phyloP scores from a whole-genome alignment of 1,140 invertebrate species.

The Meloidogyne floridensis region DNA sequence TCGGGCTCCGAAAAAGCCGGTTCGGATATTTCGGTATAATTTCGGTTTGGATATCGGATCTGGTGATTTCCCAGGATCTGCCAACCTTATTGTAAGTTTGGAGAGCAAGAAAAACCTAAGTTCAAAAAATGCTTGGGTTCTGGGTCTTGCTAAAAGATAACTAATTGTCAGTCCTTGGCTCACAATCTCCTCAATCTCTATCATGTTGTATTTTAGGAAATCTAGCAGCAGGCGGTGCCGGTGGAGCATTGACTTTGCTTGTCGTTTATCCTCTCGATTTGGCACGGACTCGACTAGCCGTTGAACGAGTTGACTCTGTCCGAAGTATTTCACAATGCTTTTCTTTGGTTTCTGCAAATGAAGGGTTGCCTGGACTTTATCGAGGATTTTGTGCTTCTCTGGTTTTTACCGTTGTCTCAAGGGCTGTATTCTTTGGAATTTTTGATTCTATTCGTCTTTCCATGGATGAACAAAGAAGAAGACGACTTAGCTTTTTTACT shows the following conservation, averaged over 20 bases:
- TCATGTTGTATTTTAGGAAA: conserved; percentile 52
- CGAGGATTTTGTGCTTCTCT: conserved; percentile 65
- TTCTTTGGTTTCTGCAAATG: conserved; percentile 50
- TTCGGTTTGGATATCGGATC: too few relatives aligned
- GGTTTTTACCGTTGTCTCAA: conserved; percentile 65
- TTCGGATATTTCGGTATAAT: too few relatives aligned
- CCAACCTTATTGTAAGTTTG: too few relatives aligned
- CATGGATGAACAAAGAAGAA: conserved; percentile 42
- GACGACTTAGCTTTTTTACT: conserved; percentile 42
- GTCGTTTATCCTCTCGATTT: conserved; percentile 66
- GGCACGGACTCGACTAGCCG: conserved; percentile 65
- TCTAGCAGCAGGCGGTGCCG: conserved; percentile 61
- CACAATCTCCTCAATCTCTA: neutral
- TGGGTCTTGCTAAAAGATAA: too few relatives aligned
- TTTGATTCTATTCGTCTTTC: conserved; percentile 61
- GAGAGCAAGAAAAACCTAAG: too few relatives aligned
- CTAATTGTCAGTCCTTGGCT: too few relatives aligned
- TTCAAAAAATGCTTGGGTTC: too few relatives aligned
- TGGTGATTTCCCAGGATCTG: too few relatives aligned
- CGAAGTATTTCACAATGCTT: conserved; percentile 64
- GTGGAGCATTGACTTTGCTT: conserved; percentile 61
- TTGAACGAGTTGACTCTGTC: conserved; percentile 57
- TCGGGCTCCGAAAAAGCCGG: too few relatives aligned
- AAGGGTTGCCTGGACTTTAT: conserved; percentile 63
- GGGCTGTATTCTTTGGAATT: conserved; percentile 66